Percentiles rank a stretch among this genome's conserved stretches.
phyloP scores from a whole-genome alignment of 2,113 vertebrate genomes.

The Plestiodon gilberti region DNA sequence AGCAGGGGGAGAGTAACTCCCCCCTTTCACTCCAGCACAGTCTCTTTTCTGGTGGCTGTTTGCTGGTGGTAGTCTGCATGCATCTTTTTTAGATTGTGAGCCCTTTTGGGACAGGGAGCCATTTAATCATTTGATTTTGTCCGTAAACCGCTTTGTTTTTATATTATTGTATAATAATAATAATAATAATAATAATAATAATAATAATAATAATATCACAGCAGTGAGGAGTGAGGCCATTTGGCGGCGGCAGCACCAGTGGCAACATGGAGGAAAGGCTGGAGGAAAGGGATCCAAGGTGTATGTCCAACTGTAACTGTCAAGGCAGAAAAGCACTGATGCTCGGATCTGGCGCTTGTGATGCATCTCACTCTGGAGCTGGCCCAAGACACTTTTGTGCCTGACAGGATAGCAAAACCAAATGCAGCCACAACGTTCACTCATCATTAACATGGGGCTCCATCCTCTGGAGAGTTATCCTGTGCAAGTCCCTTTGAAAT shows the following conservation, averaged over 20 bases:
- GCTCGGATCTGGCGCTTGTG: not conserved
- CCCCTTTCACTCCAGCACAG: no score
- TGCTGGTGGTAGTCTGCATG: no score
- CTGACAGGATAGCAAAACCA: not conserved
- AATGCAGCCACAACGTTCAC: not conserved
- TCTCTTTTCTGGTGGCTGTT: no score
- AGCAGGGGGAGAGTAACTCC: no score
- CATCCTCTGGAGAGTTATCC: not conserved
- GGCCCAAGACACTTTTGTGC: not conserved
- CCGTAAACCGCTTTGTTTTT: no score
- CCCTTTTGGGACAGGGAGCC: no score
- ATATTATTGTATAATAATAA: no score
- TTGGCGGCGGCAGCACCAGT: not conserved
- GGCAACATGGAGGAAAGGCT: not conserved
- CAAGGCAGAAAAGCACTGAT: not conserved
- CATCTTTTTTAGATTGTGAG: no score
- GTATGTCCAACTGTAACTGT: not conserved
- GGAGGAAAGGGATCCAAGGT: not conserved
- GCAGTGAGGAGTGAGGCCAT: not conserved
- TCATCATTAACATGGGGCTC: not conserved
- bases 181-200: no score
- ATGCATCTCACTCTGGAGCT: not conserved
- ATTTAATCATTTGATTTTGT: no score
- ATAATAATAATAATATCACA: no score
- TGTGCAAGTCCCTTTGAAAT: not conserved